Base-by-base conservation (phyloP, 2,888 invertebrate genomes). In the Cyrtodaria siliqua region DNA sequence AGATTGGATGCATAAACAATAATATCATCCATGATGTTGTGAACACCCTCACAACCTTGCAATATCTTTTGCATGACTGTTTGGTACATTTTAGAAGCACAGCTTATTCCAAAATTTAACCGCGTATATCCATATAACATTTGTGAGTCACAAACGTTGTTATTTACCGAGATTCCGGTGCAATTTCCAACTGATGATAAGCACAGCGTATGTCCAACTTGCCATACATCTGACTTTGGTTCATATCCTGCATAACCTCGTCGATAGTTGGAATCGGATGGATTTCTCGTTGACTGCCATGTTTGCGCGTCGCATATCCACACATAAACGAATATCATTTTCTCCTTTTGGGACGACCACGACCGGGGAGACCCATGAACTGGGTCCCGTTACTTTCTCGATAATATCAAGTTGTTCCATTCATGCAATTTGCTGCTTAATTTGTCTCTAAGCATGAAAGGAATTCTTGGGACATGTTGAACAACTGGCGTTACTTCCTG, bases 341-440 rank as follows among this genome's bases (percentile, higher is more conserved):
- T 55, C 57, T 52, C 84, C 85, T 66, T 84, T 81, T 16, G 82
- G 81, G 23, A 73, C 83, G 6, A 79, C 75, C 0, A 86, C 83
- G 1, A 86, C 74, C 3, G 76, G 81, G 23, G 81, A 80, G 9
- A 86, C 82, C 84, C 86, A 86, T 9, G 81, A 79, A n/a, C 84
- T 84, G 2, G 57, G 40, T 9, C 57, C 57, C 2, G 33, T n/a
- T 40, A 57, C 57, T 2, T 20, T 33, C 29, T 57, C 57, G 40
- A 57, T 40, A 18, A 38, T 38, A 16, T 38, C 40, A 8, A 38
- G 16, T 16, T 38, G 9, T 38, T 12, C 16, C 8, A 38, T 38
- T 38, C 40, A 16, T 38, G 9, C 16, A 38, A 38, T 38, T 38
- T 38, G 8, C 16, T 27, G 14, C 71, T 61, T 38, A 62, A n/a